Percentiles rank a stretch among this genome's conserved stretches.
Evolutionary conservation across 2,797 vertebrate genomes (phyloP).

Genomic region (Coracias cyanogaster): DNA sequence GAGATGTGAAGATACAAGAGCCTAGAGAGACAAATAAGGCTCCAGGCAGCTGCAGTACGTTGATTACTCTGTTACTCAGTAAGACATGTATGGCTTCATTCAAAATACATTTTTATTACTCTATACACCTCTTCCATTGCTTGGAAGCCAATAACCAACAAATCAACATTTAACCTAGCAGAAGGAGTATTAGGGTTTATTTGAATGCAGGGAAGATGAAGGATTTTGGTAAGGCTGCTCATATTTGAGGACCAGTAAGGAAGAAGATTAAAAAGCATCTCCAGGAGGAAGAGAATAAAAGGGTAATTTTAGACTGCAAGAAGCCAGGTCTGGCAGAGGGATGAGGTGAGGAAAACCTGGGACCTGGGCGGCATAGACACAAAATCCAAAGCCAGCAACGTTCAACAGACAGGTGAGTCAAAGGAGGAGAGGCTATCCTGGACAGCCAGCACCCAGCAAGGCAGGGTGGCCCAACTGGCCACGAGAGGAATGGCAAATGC

Average conservation of each 20-base stretch:
- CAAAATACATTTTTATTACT: neutral
- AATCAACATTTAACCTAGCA: neutral
- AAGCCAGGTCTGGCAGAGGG: neutral
- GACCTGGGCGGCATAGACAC: fast-evolving
- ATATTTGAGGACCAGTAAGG: neutral
- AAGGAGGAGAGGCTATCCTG: neutral
- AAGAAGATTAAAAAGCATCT: neutral
- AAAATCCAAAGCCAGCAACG: neutral
- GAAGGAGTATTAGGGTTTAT: neutral
- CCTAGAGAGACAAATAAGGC: neutral
- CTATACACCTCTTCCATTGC: neutral
- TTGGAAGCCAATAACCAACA: neutral
- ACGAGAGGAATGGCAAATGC: neutral
- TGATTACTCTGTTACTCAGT: neutral
- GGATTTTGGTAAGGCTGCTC: neutral
- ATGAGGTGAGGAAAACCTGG: neutral
- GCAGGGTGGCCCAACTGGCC: neutral
- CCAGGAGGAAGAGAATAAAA: neutral
- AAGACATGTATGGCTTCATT: neutral
- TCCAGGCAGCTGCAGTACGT: neutral
- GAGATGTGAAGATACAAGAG: neutral
- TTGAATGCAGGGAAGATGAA: neutral
- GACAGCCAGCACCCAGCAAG: neutral
- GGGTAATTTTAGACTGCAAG: neutral
- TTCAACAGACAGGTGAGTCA: neutral